Percentiles rank a stretch among this genome's conserved stretches.
Evolutionary conservation across 2,888 invertebrate genomes (phyloP).

Genomic region (Melieria omissa): DNA sequence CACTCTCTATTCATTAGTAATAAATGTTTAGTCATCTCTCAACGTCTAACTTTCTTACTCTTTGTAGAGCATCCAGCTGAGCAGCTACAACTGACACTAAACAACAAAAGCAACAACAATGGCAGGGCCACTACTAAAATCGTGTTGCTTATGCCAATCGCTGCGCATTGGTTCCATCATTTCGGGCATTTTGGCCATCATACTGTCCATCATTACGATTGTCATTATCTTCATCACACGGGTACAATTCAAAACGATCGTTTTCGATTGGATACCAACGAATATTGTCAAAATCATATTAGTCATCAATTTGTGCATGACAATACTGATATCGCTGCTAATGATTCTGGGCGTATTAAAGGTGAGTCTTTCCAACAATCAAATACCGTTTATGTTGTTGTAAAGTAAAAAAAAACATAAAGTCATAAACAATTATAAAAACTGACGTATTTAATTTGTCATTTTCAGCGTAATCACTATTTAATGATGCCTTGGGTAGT

Average conservation of each 20-base stretch:
- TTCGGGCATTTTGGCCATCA: conserved; percentile 78
- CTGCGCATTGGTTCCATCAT: conserved; percentile 80
- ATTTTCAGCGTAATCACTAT: conserved; percentile 78
- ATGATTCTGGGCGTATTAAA: conserved; percentile 80
- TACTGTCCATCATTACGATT: conserved; percentile 79
- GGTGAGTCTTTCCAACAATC: conserved; percentile 68
- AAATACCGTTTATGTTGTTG: neutral
- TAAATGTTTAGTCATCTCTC: neutral
- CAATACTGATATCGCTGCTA: conserved; percentile 81
- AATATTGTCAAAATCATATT: conserved; percentile 81
- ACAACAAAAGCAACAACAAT: conserved; percentile 49
- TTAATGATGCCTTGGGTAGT: conserved; percentile 88
- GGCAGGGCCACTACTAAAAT: conserved; percentile 70
- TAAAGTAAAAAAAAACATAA: neutral
- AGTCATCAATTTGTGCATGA: conserved; percentile 83
- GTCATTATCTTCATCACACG: conserved; percentile 74
- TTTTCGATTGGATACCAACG: conserved; percentile 78
- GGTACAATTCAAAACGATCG: conserved; percentile 80
- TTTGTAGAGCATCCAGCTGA: conserved; percentile 24
- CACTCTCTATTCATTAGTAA: neutral
- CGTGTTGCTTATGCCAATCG: conserved; percentile 79
- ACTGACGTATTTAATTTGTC: conserved; percentile 48
- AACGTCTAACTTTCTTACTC: neutral
- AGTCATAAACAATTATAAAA: neutral
- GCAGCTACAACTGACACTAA: neutral